Evolutionary conservation across 2,888 invertebrate genomes (phyloP), one percentile per base, ranked within the genome.

Genomic region (Watsonalla binaria): DNA sequence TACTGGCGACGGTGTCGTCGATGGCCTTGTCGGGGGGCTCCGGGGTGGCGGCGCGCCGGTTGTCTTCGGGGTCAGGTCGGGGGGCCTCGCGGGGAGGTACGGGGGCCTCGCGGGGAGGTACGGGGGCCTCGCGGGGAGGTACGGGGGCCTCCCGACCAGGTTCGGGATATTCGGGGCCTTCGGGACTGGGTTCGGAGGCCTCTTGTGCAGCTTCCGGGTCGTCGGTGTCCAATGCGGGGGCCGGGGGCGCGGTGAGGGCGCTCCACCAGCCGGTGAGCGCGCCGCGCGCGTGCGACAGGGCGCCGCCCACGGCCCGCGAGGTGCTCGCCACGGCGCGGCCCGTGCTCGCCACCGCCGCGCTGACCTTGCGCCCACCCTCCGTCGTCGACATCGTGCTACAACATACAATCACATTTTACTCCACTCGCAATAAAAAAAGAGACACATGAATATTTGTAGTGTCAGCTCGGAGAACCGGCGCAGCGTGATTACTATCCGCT

Each of bases 381-480:
- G 97, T 96, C 73, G 95, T 97, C 70, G 98, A 97, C 95, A 98
- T 97, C 15, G 97, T 97, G 77, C 98, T 98, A 76, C 45, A 86
- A 81, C 62, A 59, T n/a, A 34, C 8, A 11, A 24, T 8, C 14
- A 39, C 2, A 37, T 1, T 46, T 7, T 45, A 7, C 33, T 33
- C 9, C 42, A 0, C 9, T 15, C 6, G 4, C 37, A 34, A 37
- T 0, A 49, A 35, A n/a, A 24, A 24, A 24, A 24, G 24, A 4
- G 24, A 24, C 24, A 24, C 4, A 24, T 4, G n/a, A n/a, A 24
- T 24, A 24, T 24, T 24, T 24, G 24, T 24, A 24, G 24, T 24
- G 24, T 24, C 24, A 1, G 24, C n/a, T n/a, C n/a, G n/a, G n/a
- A n/a, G n/a, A n/a, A n/a, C n/a, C n/a, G n/a, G n/a, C n/a, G n/a